Evolutionary conservation across 2,888 invertebrate genomes (phyloP), one percentile per base, ranked within the genome.

Genomic region (Doris montereyensis): DNA sequence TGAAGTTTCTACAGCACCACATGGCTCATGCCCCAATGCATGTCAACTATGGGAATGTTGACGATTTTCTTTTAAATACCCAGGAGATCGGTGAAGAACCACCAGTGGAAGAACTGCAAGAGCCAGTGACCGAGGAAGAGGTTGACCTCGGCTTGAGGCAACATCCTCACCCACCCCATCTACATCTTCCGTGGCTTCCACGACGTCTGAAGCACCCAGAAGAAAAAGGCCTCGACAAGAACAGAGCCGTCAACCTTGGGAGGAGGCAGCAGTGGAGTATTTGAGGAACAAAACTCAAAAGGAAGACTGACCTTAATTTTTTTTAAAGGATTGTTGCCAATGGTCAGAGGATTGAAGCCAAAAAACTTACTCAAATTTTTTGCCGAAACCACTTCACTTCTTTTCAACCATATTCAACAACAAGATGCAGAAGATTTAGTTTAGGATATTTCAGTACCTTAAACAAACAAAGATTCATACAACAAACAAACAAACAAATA

Each of bases 201-300:
- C 8, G 13, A 62, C 62, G 21, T 62, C 62, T 17, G 21, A 24
- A 62, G 21, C 52, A 52, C 52, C 52, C 52, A 8, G 62, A 8
- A 62, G 21, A 17, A 62, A 62, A 62, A 62, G 62, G 21, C 62
- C 62, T 62, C 62, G 62, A 62, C 62, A 17, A n/a, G 62, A 62
- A 21, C 62, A 62, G 62, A 21, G 13, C 62, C 62, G 8, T 8
- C 62, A 8, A 62, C 52, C 8, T 52, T 62, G 62, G 62, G 62
- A 62, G 21, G 62, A 62, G 62, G 62, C 21, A 62, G 62, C 21
- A 21, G 62, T 21, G 8, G 62, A 62, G 62, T 21, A n/a, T 8
- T 62, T 62, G 5, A 62, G 21, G 21, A 62, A 62, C 21, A 21
- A 8, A 62, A 62, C 62, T 21, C 5, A 5, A 13, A 8, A 13